Base-by-base conservation (phyloP, 1,140 invertebrate species). In the Epicauta chinensis region DNA sequence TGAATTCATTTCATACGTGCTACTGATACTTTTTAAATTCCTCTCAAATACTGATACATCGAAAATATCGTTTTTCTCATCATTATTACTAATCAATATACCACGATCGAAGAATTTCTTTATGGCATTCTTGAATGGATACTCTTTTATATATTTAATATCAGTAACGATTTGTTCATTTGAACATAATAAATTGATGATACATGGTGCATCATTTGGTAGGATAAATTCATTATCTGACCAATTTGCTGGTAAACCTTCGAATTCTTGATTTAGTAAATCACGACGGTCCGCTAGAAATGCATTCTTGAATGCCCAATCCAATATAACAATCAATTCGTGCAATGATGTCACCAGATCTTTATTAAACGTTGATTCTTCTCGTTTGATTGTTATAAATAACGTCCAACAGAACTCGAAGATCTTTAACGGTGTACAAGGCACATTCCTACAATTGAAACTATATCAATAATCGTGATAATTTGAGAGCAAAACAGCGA, bases 271-370 rank as follows among this genome's bases (percentile, higher is more conserved):
- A 75, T 95, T 96, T 1, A 97, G 73, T 45, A 98, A 75, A 71
- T 95, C 91, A 64, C 81, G 84, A 44, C 91, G 76, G 59, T 86
- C 83, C 39, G 85, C 80, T 59, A 91, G 72, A 35, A 94, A 73
- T 49, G 86, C 87, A 76, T 97, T 97, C 48, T 77, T 81, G 72
- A 86, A 97, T 40, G 96, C 82, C 66, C 93, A 82, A 76, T 98
- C 93, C 59, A 93, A 81, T 70, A 90, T 93, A 50, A 89, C 89
- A 29, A 96, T 71, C 14, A 98, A 75, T 7, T 97, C 73, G 71
- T 97, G 93, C 66, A 92, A 95, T 38, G 92, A 97, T 68, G 92
- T 94, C 1, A 98, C 93, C 53, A 98, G 74, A 75, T 97, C 93
- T 71, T 93, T 86, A 42, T 88, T 87, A 38, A 91, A 87, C 41